These are phyloP conservation scores for Sarcophaga variegata DNA, from an alignment of 2,888 invertebrate genomes.

Conservation along the genomic window DNA sequence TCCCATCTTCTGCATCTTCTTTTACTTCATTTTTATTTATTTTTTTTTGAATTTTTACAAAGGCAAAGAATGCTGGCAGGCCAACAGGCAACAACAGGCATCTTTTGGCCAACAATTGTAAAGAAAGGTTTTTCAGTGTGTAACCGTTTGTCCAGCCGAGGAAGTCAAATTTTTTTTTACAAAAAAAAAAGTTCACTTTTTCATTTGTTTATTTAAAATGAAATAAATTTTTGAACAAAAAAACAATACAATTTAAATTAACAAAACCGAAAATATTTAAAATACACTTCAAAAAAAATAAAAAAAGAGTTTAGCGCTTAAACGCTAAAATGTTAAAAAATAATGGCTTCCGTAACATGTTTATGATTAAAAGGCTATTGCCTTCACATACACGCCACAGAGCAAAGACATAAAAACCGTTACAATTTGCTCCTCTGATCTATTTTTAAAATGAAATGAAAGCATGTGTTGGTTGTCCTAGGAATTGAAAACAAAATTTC, in stretches of 20 bases:
- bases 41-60: constrained; percentile 16
- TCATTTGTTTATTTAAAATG: constrained; percentile 16
- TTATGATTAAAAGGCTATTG: constrained; percentile 34
- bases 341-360: constrained; percentile 15
- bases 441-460: neutral
- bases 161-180: constrained; percentile 51
- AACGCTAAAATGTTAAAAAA: neutral
- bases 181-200: neutral
- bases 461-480: no score
- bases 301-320: neutral
- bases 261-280: constrained; percentile 16
- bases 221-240: constrained; percentile 31
- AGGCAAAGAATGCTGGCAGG: constrained; percentile 50
- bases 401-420: neutral
- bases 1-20: constrained; percentile 46
- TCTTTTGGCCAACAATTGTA: constrained; percentile 63
- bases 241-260: neutral
- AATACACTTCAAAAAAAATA: constrained; percentile 7
- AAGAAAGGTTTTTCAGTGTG: constrained; percentile 66
- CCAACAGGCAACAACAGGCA: constrained; percentile 50
- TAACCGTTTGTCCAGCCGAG: constrained; percentile 68
- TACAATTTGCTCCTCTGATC: neutral
- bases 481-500: no score
- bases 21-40: neutral
- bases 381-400: neutral